These are phyloP conservation scores for Callospermophilus lateralis DNA, from an alignment of 2,113 vertebrate species.

Conservation along the genomic window DNA sequence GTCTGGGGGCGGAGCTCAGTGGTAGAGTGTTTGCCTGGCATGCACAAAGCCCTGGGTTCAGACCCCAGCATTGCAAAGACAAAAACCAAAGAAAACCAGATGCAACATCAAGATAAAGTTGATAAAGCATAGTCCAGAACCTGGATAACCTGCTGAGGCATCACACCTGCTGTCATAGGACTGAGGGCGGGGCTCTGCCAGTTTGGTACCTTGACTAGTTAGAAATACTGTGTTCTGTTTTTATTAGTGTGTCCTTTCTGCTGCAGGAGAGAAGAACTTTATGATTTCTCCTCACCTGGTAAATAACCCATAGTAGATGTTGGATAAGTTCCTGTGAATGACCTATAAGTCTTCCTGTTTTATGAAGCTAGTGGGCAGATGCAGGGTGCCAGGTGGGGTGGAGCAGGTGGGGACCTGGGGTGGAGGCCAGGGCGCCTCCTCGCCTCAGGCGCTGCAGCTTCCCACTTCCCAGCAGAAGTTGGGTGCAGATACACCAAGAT, in stretches of 20 bases:
- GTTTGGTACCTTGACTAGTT: no score
- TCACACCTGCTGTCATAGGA: no score
- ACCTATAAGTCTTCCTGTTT: neutral
- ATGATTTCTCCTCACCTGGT: neutral
- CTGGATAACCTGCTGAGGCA: no score
- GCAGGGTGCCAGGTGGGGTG: neutral
- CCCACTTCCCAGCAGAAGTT: neutral
- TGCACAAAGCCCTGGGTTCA: no score
- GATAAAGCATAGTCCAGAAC: no score
- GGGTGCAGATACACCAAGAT: neutral
- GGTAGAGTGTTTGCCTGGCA: no score
- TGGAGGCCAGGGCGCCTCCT: neutral
- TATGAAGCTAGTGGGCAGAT: neutral
- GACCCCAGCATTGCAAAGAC: no score
- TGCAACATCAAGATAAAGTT: no score
- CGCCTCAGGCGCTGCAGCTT: neutral
- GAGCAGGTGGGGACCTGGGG: neutral
- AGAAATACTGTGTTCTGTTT: neutral
- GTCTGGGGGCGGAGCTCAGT: no score
- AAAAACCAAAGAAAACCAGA: no score
- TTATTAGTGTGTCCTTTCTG: neutral
- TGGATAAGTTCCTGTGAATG: neutral
- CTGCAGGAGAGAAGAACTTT: neutral
- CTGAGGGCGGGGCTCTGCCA: no score
- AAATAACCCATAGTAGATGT: neutral